Evolutionary conservation across 2,113 vertebrate genomes (phyloP).

Genomic region (Hyla sarda): DNA sequence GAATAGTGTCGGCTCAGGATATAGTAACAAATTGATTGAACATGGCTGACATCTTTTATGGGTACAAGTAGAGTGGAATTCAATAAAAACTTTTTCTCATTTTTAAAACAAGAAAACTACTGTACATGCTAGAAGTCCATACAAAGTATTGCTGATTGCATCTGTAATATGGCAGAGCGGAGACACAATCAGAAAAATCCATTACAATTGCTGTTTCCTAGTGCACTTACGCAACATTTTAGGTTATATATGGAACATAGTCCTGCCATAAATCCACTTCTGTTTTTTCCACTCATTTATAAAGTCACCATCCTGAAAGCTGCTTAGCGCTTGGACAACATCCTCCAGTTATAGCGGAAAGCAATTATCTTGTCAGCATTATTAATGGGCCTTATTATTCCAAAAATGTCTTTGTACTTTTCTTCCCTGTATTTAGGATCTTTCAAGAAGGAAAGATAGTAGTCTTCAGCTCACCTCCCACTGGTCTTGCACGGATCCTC

Average conservation of each 20-base stretch:
- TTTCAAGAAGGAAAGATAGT: not conserved
- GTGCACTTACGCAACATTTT: not conserved
- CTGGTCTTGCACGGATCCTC: no score
- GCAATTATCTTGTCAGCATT: not conserved
- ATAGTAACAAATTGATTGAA: not conserved
- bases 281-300: not conserved
- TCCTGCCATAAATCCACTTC: not conserved
- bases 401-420: not conserved
- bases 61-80: not conserved
- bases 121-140: not conserved
- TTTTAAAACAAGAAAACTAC: not conserved
- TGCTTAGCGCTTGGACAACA: not conserved
- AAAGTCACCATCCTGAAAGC: not conserved
- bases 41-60: not conserved
- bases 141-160: not conserved
- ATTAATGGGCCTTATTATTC: not conserved
- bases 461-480: no score
- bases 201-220: not conserved
- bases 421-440: not conserved
- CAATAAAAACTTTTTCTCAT: not conserved
- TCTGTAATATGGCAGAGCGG: not conserved
- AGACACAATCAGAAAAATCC: not conserved
- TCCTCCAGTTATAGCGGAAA: not conserved
- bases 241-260: not conserved
- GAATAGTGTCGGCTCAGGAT: not conserved